phyloP scores from a whole-genome alignment of 2,113 vertebrate species.

The Anser brachyrhynchus region DNA sequence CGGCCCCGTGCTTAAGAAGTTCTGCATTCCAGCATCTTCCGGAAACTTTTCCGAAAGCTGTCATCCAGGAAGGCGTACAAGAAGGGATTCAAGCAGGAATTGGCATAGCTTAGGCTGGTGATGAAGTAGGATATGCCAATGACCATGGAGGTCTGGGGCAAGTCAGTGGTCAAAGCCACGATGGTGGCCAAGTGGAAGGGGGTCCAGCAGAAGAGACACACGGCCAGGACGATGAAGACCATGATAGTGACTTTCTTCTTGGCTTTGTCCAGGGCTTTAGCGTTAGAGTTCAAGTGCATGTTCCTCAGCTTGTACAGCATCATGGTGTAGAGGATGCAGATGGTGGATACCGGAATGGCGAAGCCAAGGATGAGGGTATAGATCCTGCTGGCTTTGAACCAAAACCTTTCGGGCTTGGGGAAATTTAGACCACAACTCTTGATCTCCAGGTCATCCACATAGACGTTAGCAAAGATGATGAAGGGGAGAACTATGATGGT shows the following conservation, averaged over 20 bases:
- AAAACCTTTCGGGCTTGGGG: conserved; percentile 84
- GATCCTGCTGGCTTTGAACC: conserved; percentile 89
- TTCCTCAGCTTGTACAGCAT: conserved; percentile 87
- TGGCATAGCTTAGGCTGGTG: conserved; percentile 91
- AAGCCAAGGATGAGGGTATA: conserved; percentile 89
- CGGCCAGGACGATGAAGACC: conserved; percentile 89
- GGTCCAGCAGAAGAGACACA: conserved; percentile 91
- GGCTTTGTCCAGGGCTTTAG: conserved; percentile 89
- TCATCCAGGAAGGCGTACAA: conserved; percentile 90
- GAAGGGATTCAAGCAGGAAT: conserved; percentile 91
- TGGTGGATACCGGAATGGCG: conserved; percentile 86
- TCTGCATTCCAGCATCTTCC: conserved; percentile 82
- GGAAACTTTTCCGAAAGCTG: conserved; percentile 88
- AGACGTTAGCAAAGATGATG: conserved; percentile 85
- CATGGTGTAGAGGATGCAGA: conserved; percentile 86
- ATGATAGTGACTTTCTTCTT: conserved; percentile 90
- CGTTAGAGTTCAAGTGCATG: conserved; percentile 86
- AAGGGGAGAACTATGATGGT: conserved; percentile 88
- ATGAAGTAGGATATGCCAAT: conserved; percentile 89
- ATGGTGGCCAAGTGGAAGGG: conserved; percentile 92
- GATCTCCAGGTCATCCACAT: conserved; percentile 74
- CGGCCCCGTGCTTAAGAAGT: conserved; percentile 53
- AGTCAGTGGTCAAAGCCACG: conserved; percentile 87
- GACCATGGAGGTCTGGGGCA: conserved; percentile 84
- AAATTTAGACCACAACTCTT: conserved; percentile 90